Base-by-base conservation (phyloP, 2,113 vertebrate species). In the Syngnathoides biaculeatus region DNA sequence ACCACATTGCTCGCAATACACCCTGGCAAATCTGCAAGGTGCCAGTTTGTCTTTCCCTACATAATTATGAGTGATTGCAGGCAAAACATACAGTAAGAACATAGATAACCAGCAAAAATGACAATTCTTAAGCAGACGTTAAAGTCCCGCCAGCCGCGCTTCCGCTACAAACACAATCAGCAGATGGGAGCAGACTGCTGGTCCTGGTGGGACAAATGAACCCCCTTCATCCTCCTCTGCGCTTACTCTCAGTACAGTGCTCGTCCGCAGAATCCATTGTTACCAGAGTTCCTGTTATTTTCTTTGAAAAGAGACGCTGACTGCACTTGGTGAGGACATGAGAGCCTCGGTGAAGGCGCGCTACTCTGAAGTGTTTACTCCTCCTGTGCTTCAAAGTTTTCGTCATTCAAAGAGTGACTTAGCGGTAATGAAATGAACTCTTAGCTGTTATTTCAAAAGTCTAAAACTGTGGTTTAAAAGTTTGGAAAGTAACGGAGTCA, bases 281-380 rank as follows among this genome's bases (percentile, higher is more conserved):
- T 83, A 82, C 77, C 72, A 81, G 86, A 80, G 79, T 75, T 77
- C 59, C 72, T 59, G 52, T 79, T 86, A 68, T 87, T 82, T 83
- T 86, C 78, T 83, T 75, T 83, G 64, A 86, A 82, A 87, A 82
- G 62, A 86, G 80, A 84, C 0, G n/a, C 14, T 26, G 2, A 67
- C 69, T 74, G 38, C 71, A 53, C 47, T 71, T 43, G 35, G 71
- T 26, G 3, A 17, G 40, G 6, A 15, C 39, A 62, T 6, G 8
- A 15, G 40, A 19, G 19, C 20, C 58, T 81, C 24, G 59, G 65
- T 19, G 8, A 30, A 57, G 55, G 26, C 55, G 8, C 24, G 13
- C 14, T 27, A 24, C 52, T 53, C 52, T 58, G 2, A 3, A 26
- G 14, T 15, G 12, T 43, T 62, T 43, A 22, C n/a, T 40, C 19